These are phyloP conservation scores for Dicycla oo DNA, from an alignment of 2,888 invertebrate species.

Conservation along the genomic window DNA sequence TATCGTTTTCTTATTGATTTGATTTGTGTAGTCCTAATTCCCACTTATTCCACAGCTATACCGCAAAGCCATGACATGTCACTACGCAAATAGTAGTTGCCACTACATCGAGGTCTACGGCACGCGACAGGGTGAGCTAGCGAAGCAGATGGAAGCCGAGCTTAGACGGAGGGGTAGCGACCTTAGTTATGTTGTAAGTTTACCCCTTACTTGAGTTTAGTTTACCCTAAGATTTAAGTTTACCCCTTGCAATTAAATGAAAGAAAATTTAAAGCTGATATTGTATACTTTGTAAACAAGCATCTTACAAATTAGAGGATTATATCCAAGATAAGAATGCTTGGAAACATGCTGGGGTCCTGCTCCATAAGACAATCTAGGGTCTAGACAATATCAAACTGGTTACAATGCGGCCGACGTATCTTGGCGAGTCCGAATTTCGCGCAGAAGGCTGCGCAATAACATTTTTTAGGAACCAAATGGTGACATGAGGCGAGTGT, in stretches of 20 bases:
- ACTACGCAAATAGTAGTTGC: constrained; percentile 93
- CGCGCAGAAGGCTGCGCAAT: too few species aligned
- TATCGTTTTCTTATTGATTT: too few species aligned
- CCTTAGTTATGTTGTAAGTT: constrained; percentile 68
- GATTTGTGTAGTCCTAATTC: too few species aligned
- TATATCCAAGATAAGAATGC: background rate
- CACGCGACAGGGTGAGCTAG: constrained; percentile 91
- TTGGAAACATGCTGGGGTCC: background rate
- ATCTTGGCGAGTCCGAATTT: too few species aligned
- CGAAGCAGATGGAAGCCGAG: constrained; percentile 89
- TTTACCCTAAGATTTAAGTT: background rate
- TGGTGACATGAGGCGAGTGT: too few species aligned
- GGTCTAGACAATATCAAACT: background rate
- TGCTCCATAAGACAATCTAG: background rate
- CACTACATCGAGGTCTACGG: constrained; percentile 92
- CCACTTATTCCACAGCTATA: constrained; percentile 89
- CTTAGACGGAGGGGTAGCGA: constrained; percentile 75
- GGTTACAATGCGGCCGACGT: too few species aligned
- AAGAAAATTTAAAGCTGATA: too few species aligned
- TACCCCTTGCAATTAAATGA: too few species aligned
- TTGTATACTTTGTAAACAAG: too few species aligned
- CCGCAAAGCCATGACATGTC: constrained; percentile 95
- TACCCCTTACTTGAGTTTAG: constrained; percentile 16
- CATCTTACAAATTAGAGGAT: too few species aligned
- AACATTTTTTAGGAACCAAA: too few species aligned